Conservation (phyloP, 2,888 invertebrate genomes). For the Neoaliturus tenellus region DNA sequence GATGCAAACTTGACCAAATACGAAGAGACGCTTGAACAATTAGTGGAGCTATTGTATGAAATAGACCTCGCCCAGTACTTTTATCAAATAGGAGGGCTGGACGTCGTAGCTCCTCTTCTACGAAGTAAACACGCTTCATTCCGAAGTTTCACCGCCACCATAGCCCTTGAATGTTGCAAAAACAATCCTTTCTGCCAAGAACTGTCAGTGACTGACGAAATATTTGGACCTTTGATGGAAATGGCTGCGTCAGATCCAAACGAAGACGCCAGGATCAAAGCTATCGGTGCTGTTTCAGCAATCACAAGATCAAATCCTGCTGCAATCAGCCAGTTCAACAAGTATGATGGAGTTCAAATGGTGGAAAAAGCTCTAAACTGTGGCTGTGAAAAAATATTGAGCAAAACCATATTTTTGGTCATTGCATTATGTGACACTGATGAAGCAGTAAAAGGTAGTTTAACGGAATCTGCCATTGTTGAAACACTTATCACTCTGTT, state of each 20-base stretch:
- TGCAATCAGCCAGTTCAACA: not conserved
- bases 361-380: not conserved
- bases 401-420: constrained; percentile 2
- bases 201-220: not conserved
- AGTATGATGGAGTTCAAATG: not conserved
- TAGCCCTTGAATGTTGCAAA: not conserved
- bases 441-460: not conserved
- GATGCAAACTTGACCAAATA: no score
- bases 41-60: no score
- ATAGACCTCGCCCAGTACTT: not conserved
- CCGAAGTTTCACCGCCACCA: not conserved
- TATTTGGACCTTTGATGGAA: not conserved
- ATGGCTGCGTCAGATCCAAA: not conserved
- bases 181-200: not conserved
- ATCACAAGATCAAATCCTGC: not conserved
- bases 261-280: not conserved
- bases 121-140: not conserved
- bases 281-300: not conserved
- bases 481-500: not conserved
- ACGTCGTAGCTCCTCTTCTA: not conserved
- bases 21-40: no score
- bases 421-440: not conserved
- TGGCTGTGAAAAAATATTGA: not conserved
- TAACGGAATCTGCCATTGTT: not conserved
- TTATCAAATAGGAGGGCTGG: not conserved